Base-by-base conservation (phyloP, 1,140 invertebrate species). In the Saxidomus purpurata region DNA sequence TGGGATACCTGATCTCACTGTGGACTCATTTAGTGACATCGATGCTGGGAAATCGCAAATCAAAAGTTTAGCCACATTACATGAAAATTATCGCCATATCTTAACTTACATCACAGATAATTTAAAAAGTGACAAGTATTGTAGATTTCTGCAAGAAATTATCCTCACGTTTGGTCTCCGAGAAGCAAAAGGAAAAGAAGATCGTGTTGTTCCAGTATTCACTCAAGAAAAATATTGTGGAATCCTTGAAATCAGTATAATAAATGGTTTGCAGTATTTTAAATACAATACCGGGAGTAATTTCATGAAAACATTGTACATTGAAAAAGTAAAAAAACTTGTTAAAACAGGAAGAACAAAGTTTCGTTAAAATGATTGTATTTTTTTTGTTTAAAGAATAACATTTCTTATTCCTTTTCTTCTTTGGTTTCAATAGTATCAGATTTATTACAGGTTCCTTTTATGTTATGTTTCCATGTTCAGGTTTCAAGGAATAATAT, bases 171-270 rank as follows among this genome's bases (percentile, higher is more conserved):
- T 17, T 38, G 69, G 69, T 38, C 38, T 74, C 15, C 11, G n/a
- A 17, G 28, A 40, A 4, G 36, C 2, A 40, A 40, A 74, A 4
- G 31, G 36, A 2, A 69, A 69, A 36, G 22, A 40, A 74, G 31
- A 74, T 74, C 34, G 69, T n/a, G 69, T 74, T n/a, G 69, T 74
- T 4, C 69, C 69, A 13, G 36, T 74, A 40, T 74, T 74, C 6
- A 74, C 69, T 4, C 4, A 22, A 4, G 4, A 22, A 22, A 3
- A 55, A 55, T 49, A 49, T 17, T 55, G 22, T 19, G 19, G n/a
- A 6, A 22, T 15, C 52, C 52, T 15, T 22, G 52, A 15, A 15
- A 11, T 55, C 3, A 15, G 52, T 55, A 4, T 11, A 15, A 6
- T 55, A 55, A 6, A 11, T 19, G 22, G 52, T 11, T 19, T 55